Percentiles rank a stretch among this genome's conserved stretches.
phyloP scores from a whole-genome alignment of 2,113 vertebrate species.

The Otocyon megalotis region DNA sequence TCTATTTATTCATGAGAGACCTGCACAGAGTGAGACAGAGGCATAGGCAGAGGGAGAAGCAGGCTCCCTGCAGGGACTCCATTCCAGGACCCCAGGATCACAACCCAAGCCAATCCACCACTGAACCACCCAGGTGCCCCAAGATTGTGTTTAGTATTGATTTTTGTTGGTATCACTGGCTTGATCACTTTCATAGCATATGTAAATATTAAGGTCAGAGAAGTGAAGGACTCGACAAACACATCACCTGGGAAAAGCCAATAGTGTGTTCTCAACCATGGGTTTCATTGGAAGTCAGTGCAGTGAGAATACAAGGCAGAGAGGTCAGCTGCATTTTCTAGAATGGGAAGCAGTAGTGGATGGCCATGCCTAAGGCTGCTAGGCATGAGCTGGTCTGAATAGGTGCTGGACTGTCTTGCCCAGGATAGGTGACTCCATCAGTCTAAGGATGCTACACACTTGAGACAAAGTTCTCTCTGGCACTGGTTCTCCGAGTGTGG shows the following conservation, averaged over 20 bases:
- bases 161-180: background rate
- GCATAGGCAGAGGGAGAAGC: too few species aligned
- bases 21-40: too few species aligned
- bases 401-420: background rate
- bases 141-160: background rate
- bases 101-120: too few species aligned
- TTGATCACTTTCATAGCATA: background rate
- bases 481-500: background rate
- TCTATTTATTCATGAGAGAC: too few species aligned
- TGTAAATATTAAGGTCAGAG: background rate
- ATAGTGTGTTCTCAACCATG: slow-evolving; percentile 21
- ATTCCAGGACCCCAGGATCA: too few species aligned
- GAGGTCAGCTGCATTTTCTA: background rate
- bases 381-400: background rate
- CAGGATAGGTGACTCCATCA: background rate
- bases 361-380: background rate
- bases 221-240: background rate
- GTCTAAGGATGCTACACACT: background rate
- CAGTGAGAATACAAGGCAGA: background rate
- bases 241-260: background rate
- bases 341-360: background rate
- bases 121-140: too few species aligned
- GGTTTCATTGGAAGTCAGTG: background rate
- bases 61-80: too few species aligned
- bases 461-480: background rate